phyloP scores from a whole-genome alignment of 1,140 invertebrate species.

The Metopolophium dirhodum region DNA sequence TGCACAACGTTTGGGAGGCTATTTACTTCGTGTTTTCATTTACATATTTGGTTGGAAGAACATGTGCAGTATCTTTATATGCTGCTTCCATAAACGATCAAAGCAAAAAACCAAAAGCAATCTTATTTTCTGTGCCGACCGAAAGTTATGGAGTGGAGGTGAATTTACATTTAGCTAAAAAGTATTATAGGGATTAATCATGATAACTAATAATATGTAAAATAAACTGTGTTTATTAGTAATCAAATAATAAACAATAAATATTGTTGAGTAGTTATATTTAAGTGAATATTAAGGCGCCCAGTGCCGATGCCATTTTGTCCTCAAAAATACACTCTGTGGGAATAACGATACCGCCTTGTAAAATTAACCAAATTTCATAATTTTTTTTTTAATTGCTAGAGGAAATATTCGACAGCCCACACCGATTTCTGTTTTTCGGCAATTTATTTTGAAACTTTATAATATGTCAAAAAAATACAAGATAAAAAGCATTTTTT shows the following conservation, averaged over 20 bases:
- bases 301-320: no score
- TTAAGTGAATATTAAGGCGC: neutral
- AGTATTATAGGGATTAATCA: neutral
- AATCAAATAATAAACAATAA: neutral
- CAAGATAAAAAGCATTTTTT: no score
- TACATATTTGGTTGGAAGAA: constrained; percentile 70
- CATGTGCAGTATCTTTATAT: constrained; percentile 70
- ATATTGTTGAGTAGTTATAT: neutral
- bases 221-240: neutral
- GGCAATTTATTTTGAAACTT: no score
- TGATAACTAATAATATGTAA: neutral
- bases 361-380: no score
- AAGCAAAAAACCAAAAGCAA: constrained; percentile 67
- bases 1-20: constrained; percentile 66
- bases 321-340: no score
- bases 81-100: constrained; percentile 74
- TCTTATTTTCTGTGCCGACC: constrained; percentile 71
- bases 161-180: constrained; percentile 55
- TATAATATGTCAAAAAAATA: no score
- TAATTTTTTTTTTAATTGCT: no score
- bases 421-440: no score
- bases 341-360: no score
- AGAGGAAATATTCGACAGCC: no score
- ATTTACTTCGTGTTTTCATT: constrained; percentile 75
- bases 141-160: constrained; percentile 73